phyloP scores from a whole-genome alignment of 2,113 vertebrate species.

The Acrocephalus kingi region DNA sequence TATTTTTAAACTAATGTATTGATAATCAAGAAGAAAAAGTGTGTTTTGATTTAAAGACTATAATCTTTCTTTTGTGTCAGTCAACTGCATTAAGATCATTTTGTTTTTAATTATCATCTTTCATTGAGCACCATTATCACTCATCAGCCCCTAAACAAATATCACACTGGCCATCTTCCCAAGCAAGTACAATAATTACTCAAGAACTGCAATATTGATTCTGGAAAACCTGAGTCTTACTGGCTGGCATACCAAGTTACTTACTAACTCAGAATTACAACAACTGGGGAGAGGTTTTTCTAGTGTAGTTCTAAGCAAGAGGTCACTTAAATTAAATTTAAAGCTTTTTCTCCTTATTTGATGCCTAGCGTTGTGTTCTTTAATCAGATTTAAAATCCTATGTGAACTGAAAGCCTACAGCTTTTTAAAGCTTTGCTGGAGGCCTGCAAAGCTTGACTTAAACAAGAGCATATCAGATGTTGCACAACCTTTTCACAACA shows the following conservation, averaged over 20 bases:
- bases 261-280: background rate
- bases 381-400: slow-evolving; percentile 32
- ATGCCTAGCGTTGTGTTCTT: slow-evolving; percentile 10
- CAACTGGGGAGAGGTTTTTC: background rate
- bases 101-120: slow-evolving; percentile 50
- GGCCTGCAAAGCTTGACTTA: background rate
- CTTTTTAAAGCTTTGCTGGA: slow-evolving; percentile 25
- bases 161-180: slow-evolving; percentile 34
- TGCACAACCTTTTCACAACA: slow-evolving; percentile 7
- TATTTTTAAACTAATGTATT: slow-evolving; percentile 47
- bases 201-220: slow-evolving; percentile 59
- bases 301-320: slow-evolving; percentile 19
- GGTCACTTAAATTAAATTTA: slow-evolving; percentile 12
- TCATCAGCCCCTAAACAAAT: slow-evolving; percentile 45
- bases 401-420: background rate
- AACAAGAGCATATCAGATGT: background rate
- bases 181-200: slow-evolving; percentile 51
- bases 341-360: background rate
- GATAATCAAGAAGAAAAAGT: slow-evolving; percentile 58
- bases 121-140: slow-evolving; percentile 33
- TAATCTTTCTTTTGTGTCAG: slow-evolving; percentile 27
- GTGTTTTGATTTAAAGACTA: slow-evolving; percentile 44
- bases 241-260: slow-evolving; percentile 15
- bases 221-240: background rate
- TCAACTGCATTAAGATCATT: slow-evolving; percentile 36